Evolutionary conservation across 2,888 invertebrate species (phyloP), one percentile per base, ranked within the genome.

Genomic region (Andrena chrysosceles): DNA sequence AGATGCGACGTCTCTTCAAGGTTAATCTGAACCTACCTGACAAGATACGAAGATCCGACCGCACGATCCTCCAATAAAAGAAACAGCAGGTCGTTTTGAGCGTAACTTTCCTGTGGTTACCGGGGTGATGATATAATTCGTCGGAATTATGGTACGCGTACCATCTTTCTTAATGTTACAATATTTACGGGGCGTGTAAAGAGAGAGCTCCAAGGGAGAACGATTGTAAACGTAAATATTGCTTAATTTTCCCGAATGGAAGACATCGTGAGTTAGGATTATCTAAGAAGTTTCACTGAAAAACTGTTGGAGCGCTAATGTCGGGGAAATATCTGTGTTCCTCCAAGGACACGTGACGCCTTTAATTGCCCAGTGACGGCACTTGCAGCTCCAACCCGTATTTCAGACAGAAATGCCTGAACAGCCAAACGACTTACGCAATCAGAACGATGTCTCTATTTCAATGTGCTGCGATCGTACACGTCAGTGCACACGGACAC

Each of bases 51-150:
- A 66, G 68, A 62, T 23, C 68, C 73, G 60, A 52, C 42, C 59
- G 64, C 2, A 56, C 49, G 68, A 54, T 29, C 59, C 29, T 48
- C 69, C 69, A 84, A 76, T 52, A 83, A 82, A 76, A 82, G 33
- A 49, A 84, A 48, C 29, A 33, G 4, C 42, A 26, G 74, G 72
- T 75, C 77, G 70, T 68, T 42, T 52, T 49, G 63, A n/a, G 67
- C 76, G 66, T 77, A 84, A 85, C 73, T n/a, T 78, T 81, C 56
- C 71, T 73, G 62, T 63, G 67, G 70, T 85, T 84, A 81, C 81
- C 85, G 72, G 81, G 10, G 10, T 81, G 85, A 81, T 85, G 84
- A 85, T 85, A 84, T 84, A 85, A 85, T 77, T 81, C 62, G 31
- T 52, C 42, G 76, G 75, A 68, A 76, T 59, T 74, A 26, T 73